Evolutionary conservation across 35 echinoderm and acorn worm species (phyloP), one percentile per base, ranked within the genome.

Genomic region (Nesometra sesokonis): DNA sequence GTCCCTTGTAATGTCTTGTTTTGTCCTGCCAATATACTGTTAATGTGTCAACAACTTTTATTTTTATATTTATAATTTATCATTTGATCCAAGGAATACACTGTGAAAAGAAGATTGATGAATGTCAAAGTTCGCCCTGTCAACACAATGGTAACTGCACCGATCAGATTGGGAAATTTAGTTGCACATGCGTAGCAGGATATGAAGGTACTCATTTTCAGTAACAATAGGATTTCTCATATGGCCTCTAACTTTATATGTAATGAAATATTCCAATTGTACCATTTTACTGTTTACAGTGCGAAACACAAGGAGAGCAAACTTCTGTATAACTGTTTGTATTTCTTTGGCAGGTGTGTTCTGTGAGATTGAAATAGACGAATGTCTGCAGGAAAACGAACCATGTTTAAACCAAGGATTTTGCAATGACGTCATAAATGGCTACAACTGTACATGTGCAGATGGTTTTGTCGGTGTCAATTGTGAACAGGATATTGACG

Each of bases 61-160:
- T n/a, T n/a, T n/a, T n/a, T n/a, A n/a, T n/a, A n/a, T n/a, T n/a
- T n/a, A n/a, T n/a, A n/a, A n/a, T 31, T n/a, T 84, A 82, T 76
- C 33, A 5, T 31, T n/a, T n/a, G n/a, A n/a, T n/a, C n/a, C n/a
- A n/a, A 90, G 92, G 92, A 76, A 47, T 35, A 4, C 17, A 78
- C 3, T 93, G 91, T 83, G 37, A 86, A 35, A 35, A 30, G 34
- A 88, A 93, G 33, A 87, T 89, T 34, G 79, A 93, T 47, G 91
- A 93, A 78, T 93, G 91, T 35, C 23, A 77, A 31, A 80, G 35
- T 31, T 46, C 32, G 8, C 91, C 91, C 4, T 93, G 91, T 36
- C 84, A 89, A 83, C 86, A 93, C 79, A 46, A 77, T 40, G 91
- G 35, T 21, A 31, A 30, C 29, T 93, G 91, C 40, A 89, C n/a